Percentiles rank a stretch among this genome's conserved stretches.
Evolutionary conservation across 1,140 invertebrate genomes (phyloP).

Genomic region (Protaetia brevitarsis): DNA sequence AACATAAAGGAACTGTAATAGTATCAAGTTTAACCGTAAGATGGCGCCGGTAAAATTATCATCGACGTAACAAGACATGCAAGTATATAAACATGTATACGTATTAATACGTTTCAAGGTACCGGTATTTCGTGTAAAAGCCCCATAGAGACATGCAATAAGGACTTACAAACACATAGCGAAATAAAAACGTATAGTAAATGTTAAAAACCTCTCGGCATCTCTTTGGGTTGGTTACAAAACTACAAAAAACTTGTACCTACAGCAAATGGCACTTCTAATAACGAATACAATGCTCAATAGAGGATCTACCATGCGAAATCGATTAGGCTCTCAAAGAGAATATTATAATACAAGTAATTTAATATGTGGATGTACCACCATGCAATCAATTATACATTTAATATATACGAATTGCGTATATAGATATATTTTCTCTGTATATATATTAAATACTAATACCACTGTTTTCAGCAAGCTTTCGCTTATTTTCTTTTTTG

Average conservation of each 20-base stretch:
- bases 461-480: slow-evolving; percentile 24
- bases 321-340: slow-evolving; percentile 37
- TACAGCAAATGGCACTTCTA: slow-evolving; percentile 43
- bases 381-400: slow-evolving; percentile 29
- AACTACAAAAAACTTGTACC: slow-evolving; percentile 36
- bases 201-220: neutral
- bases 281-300: slow-evolving; percentile 40
- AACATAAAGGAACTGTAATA: neutral
- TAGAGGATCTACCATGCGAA: slow-evolving; percentile 44
- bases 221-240: slow-evolving; percentile 50
- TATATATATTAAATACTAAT: slow-evolving; percentile 22
- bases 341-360: slow-evolving; percentile 24
- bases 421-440: neutral
- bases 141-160: slow-evolving; percentile 30
- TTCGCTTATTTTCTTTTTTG: neutral
- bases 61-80: slow-evolving; percentile 22
- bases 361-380: slow-evolving; percentile 27
- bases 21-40: neutral
- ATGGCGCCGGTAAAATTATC: neutral
- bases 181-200: neutral
- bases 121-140: slow-evolving; percentile 27
- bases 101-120: neutral
- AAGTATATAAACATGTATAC: slow-evolving; percentile 27
- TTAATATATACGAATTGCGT: neutral
- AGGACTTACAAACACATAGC: slow-evolving; percentile 11